These are phyloP conservation scores for Pachyrhynchus sulphureomaculatus DNA, from an alignment of 1,140 invertebrate genomes.

Conservation along the genomic window DNA sequence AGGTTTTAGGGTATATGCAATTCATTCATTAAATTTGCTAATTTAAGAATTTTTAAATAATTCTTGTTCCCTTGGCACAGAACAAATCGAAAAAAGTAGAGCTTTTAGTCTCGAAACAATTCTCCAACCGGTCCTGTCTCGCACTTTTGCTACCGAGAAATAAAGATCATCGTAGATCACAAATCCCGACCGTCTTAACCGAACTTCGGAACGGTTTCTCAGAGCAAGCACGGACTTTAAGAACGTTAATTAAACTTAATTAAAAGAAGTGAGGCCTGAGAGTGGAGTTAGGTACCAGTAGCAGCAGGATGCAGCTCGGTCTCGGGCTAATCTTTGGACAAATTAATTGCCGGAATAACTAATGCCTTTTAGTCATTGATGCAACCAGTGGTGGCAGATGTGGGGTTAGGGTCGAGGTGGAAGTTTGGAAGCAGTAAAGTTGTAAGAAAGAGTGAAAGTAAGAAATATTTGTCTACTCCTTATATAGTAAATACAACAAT, in stretches of 20 bases:
- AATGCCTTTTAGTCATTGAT: neutral
- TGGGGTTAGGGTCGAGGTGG: too few species aligned
- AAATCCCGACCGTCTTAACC: constrained; percentile 18
- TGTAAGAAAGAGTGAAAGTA: too few species aligned
- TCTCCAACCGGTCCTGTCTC: neutral
- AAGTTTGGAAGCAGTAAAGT: too few species aligned
- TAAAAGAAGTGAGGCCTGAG: constrained; percentile 24
- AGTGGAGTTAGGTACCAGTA: constrained; percentile 23
- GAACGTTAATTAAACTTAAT: constrained; percentile 31
- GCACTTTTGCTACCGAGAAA: neutral
- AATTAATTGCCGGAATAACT: constrained; percentile 11
- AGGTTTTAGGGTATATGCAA: too few species aligned
- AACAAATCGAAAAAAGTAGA: too few species aligned
- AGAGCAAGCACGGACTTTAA: constrained; percentile 16
- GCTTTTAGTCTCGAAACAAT: too few species aligned
- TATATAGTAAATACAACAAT: too few species aligned
- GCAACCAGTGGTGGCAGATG: neutral
- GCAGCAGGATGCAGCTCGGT: constrained; percentile 20
- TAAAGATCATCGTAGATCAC: constrained; percentile 19
- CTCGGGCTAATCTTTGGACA: constrained; percentile 17
- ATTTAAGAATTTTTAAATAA: too few species aligned
- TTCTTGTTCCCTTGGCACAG: too few species aligned
- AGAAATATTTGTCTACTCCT: too few species aligned
- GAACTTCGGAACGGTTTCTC: constrained; percentile 20
- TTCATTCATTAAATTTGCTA: too few species aligned